Evolutionary conservation across 2,113 vertebrate genomes (phyloP).

Genomic region (Malurus elegans): DNA sequence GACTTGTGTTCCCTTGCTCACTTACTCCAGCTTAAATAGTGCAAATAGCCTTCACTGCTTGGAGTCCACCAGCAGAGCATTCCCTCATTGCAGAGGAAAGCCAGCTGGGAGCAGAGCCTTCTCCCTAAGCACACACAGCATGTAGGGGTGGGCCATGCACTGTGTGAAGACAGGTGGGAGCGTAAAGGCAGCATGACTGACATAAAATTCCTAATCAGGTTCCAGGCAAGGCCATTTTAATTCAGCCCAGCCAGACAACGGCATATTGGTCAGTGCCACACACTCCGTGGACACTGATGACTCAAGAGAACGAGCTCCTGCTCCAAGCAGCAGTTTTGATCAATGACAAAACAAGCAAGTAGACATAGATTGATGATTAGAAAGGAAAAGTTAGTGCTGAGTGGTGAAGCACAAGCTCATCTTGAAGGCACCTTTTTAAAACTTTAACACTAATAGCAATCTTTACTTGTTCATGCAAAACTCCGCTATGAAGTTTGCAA

Average conservation of each 20-base stretch:
- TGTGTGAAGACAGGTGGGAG: background rate
- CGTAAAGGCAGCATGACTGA: background rate
- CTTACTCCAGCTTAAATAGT: background rate
- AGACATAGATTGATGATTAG: background rate
- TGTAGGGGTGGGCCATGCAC: background rate
- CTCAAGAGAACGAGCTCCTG: background rate
- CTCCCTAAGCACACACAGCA: fast-evolving
- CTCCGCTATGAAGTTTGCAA: background rate
- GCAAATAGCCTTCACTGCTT: background rate
- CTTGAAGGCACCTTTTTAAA: background rate
- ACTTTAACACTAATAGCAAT: background rate
- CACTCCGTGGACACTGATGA: background rate
- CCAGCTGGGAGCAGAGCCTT: background rate
- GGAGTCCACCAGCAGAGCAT: background rate
- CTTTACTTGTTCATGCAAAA: background rate
- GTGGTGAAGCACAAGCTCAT: background rate
- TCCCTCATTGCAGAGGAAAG: background rate
- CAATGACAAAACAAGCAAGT: background rate
- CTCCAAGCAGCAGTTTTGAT: background rate
- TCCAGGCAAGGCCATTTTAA: background rate
- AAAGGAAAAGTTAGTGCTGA: background rate
- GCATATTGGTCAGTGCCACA: background rate
- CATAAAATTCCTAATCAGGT: background rate
- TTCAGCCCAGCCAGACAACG: background rate
- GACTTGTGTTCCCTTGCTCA: background rate